Percentiles rank a stretch among this genome's conserved stretches.
Evolutionary conservation across 2,888 invertebrate genomes (phyloP).

Genomic region (Apomyelois bistriatella): DNA sequence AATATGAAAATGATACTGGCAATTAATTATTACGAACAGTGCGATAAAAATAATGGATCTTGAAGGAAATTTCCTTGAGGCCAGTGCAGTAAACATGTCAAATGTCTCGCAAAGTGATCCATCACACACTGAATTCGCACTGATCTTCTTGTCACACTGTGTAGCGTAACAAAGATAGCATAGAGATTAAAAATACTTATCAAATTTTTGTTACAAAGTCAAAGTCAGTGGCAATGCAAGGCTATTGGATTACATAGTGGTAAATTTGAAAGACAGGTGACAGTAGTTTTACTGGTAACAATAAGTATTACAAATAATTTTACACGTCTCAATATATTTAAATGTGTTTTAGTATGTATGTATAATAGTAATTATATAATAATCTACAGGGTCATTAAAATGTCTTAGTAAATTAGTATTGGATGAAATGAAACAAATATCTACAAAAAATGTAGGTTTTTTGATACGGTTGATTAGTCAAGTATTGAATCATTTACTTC

Average conservation of each 20-base stretch:
- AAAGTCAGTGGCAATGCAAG: background rate
- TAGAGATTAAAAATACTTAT: background rate
- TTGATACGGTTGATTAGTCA: background rate
- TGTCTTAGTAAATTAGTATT: background rate
- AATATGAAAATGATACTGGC: background rate
- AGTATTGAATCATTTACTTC: background rate
- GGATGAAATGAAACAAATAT: background rate
- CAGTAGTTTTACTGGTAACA: too few species aligned
- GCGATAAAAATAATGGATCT: constrained; percentile 8
- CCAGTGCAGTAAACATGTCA: constrained; percentile 6
- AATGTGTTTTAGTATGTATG: too few species aligned
- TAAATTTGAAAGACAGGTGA: background rate
- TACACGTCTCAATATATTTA: too few species aligned
- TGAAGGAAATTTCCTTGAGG: constrained; percentile 10
- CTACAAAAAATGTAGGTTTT: background rate
- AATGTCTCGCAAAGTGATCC: constrained; percentile 6
- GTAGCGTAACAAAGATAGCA: background rate
- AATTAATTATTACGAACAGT: background rate
- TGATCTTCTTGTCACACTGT: background rate
- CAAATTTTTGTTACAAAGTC: background rate
- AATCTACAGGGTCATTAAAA: too few species aligned
- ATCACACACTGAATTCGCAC: constrained; percentile 3
- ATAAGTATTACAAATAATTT: too few species aligned
- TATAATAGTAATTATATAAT: too few species aligned
- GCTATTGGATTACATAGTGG: background rate